A percentile compares a stretch with the other conserved stretches of the same genome.
Conservation (phyloP, 1,140 invertebrate genomes). For the Heterodera carotae region DNA sequence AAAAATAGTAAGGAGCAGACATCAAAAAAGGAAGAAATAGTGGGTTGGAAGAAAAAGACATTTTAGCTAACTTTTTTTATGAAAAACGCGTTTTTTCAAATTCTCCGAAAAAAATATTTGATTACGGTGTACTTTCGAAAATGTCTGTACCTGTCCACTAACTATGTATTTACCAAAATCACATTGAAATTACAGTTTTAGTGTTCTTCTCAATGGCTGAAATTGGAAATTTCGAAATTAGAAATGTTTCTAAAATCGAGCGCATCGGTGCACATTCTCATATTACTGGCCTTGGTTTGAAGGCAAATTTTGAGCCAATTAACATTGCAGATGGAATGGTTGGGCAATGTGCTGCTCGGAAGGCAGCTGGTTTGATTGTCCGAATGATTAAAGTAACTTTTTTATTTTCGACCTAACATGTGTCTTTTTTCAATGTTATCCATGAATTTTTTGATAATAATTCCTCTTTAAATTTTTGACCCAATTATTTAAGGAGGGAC, state of each 20-base stretch:
- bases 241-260: slow-evolving; percentile 53
- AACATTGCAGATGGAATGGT: slow-evolving; percentile 96
- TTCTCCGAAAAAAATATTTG: no score
- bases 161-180: no score
- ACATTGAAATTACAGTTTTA: no score
- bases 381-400: slow-evolving; percentile 84
- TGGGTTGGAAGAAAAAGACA: not conserved
- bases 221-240: slow-evolving; percentile 51
- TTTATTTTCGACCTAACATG: slow-evolving; percentile 15
- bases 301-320: slow-evolving; percentile 88
- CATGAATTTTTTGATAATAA: no score
- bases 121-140: no score
- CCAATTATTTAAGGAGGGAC: slow-evolving; percentile 75
- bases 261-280: slow-evolving; percentile 81
- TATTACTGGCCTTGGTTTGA: slow-evolving; percentile 90
- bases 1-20: not conserved
- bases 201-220: slow-evolving; percentile 28
- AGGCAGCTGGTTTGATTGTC: slow-evolving; percentile 88
- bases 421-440: slow-evolving; percentile 30
- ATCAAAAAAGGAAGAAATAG: not conserved
- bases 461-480: no score
- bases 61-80: no score
- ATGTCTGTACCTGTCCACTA: no score
- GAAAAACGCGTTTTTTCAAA: not conserved
- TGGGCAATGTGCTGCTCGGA: slow-evolving; percentile 85